Evolutionary conservation across 2,113 vertebrate genomes (phyloP).

Genomic region (Muntiacus reevesi): DNA sequence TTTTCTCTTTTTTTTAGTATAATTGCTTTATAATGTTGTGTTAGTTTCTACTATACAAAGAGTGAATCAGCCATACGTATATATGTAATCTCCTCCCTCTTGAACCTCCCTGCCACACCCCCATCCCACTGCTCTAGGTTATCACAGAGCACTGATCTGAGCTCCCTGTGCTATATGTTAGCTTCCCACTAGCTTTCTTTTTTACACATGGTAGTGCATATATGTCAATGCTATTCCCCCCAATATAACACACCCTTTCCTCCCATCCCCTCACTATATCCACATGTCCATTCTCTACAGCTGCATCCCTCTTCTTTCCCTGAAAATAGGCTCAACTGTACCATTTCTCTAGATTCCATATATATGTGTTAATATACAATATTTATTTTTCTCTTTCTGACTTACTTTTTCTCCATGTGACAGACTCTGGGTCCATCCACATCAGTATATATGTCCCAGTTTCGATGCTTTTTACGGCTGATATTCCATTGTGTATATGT

Average conservation of each 20-base stretch:
- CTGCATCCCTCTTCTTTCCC: not conserved
- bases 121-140: not conserved
- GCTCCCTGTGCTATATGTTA: not conserved
- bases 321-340: not conserved
- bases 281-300: not conserved
- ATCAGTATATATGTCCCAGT: not conserved
- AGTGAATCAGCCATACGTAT: not conserved
- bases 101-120: not conserved
- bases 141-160: not conserved
- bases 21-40: not conserved
- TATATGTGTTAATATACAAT: not conserved
- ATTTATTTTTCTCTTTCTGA: not conserved
- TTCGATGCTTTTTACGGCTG: not conserved
- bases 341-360: not conserved
- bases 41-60: not conserved
- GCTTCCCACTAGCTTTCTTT: not conserved
- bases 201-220: not conserved
- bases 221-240: not conserved
- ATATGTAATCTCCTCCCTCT: not conserved
- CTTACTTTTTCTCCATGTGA: not conserved
- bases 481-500: not conserved
- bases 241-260: not conserved
- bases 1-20: not conserved
- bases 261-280: not conserved
- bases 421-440: not conserved